phyloP scores from a whole-genome alignment of 2,888 invertebrate species.

The Strigamia crassipes region DNA sequence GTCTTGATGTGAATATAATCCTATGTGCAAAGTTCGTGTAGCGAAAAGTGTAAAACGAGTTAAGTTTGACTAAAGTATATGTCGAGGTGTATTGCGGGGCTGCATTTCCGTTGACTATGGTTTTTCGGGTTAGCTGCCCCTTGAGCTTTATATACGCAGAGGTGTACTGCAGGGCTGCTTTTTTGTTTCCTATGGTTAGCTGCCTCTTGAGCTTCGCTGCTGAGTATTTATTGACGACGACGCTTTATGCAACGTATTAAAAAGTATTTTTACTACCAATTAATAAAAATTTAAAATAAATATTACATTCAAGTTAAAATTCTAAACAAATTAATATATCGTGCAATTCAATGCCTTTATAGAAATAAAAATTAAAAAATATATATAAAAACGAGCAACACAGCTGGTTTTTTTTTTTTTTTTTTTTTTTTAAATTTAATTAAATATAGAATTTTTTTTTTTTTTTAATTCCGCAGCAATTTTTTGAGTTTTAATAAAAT shows the following conservation, averaged over 20 bases:
- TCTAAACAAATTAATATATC: background rate
- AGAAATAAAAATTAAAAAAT: too few species aligned
- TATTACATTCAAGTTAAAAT: too few species aligned
- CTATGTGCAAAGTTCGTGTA: conserved; percentile 13
- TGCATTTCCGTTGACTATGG: background rate
- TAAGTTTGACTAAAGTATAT: conserved; percentile 21
- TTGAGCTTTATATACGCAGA: background rate
- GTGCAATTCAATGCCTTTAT: background rate
- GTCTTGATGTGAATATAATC: conserved; percentile 30
- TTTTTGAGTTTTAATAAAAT: background rate
- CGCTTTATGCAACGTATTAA: too few species aligned
- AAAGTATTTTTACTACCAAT: too few species aligned
- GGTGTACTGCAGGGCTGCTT: background rate
- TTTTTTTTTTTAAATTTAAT: too few species aligned
- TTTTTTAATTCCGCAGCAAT: background rate
- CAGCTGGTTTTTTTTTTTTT: background rate
- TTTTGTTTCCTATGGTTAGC: background rate
- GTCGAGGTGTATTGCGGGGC: background rate
- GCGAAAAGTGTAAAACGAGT: background rate
- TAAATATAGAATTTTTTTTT: background rate
- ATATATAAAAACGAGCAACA: background rate
- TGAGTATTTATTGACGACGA: background rate
- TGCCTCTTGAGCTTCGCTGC: background rate
- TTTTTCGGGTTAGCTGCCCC: background rate
- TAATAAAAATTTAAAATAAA: too few species aligned